phyloP scores from a whole-genome alignment of 2,888 invertebrate genomes.

The Tipula lateralis region DNA sequence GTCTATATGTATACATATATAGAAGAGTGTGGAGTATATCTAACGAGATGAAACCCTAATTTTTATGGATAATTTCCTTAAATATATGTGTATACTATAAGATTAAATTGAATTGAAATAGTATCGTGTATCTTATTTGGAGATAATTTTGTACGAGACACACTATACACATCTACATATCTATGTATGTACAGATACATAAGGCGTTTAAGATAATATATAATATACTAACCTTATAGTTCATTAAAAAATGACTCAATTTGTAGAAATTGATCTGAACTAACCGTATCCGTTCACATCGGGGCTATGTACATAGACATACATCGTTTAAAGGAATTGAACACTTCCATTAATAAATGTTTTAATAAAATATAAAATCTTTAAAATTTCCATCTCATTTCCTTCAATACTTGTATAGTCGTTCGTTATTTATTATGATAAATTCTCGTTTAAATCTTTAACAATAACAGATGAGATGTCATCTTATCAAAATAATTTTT shows the following conservation, averaged over 20 bases:
- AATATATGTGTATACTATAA: background rate
- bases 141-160: background rate
- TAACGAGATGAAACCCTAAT: constrained; percentile 3
- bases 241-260: background rate
- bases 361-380: background rate
- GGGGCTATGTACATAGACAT: too few species aligned
- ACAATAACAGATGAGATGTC: constrained; percentile 24
- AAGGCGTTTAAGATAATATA: background rate
- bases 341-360: background rate
- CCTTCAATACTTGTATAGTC: constrained; percentile 3
- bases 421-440: constrained; percentile 16
- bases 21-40: background rate
- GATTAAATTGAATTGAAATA: constrained; percentile 5
- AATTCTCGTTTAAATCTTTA: constrained; percentile 11
- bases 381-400: constrained; percentile 24
- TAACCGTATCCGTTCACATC: background rate
- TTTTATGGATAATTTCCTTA: constrained; percentile 24
- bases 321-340: background rate
- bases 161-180: too few species aligned
- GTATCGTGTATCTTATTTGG: background rate
- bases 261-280: background rate
- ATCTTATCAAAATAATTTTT: constrained; percentile 19
- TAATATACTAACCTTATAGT: background rate
- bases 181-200: too few species aligned
- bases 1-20: background rate